phyloP scores from a whole-genome alignment of 1,140 invertebrate genomes.

The Leucophenga varia region DNA sequence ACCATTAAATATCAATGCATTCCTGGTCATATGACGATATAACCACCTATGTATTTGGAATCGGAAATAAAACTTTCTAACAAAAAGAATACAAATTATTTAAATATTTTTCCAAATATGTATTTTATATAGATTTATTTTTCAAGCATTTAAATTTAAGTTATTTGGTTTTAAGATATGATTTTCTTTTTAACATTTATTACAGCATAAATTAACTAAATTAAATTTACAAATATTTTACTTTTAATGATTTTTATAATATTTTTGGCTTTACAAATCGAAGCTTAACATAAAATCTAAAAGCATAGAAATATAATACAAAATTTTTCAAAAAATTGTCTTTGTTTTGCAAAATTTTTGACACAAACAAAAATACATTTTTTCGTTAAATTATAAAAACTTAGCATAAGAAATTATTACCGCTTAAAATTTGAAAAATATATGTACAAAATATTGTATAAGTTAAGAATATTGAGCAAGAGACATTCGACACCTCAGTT shows the following conservation, averaged over 20 bases:
- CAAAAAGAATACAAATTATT: no score
- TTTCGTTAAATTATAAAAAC: no score
- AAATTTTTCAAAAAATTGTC: background rate
- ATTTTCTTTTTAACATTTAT: conserved; percentile 24
- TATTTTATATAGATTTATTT: no score
- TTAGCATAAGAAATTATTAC: conserved; percentile 34
- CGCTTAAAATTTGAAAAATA: conserved; percentile 17
- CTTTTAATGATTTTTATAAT: background rate
- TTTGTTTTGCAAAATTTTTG: background rate
- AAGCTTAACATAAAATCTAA: conserved; percentile 8
- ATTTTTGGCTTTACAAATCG: conserved; percentile 10
- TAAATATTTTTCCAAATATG: no score
- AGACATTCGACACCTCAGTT: conserved; percentile 28
- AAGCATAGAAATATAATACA: conserved; percentile 11
- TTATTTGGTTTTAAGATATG: conserved; percentile 30
- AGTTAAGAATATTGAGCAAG: conserved; percentile 31
- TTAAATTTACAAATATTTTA: conserved; percentile 36
- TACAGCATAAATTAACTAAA: conserved; percentile 49
- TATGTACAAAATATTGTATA: conserved; percentile 2
- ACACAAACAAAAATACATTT: no score
- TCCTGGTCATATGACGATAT: no score
- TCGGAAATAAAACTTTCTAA: no score
- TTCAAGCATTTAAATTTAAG: no score
- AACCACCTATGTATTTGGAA: no score
- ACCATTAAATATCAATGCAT: no score